A percentile compares a stretch with the other conserved stretches of the same genome.
Evolutionary conservation across 2,113 vertebrate species (phyloP).

Genomic region (Cavia porcellus): DNA sequence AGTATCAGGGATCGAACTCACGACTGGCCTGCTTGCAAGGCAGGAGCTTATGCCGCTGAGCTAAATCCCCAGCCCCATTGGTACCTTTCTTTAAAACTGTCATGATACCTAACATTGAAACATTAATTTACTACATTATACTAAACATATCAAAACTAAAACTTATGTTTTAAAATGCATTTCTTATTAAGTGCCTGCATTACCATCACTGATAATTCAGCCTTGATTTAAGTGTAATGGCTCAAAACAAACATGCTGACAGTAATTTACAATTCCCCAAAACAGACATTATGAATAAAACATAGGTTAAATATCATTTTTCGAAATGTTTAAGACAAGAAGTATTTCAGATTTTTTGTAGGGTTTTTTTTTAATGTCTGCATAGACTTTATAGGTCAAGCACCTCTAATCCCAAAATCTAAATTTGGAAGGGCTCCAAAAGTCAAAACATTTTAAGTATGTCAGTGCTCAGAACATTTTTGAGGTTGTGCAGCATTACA

Average conservation of each 20-base stretch:
- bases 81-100: neutral
- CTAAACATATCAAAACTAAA: neutral
- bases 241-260: slow-evolving; percentile 6
- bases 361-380: neutral
- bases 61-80: no score
- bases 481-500: neutral
- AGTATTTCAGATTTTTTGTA: neutral
- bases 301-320: neutral
- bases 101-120: neutral
- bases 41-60: no score
- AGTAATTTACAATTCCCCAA: slow-evolving; percentile 11
- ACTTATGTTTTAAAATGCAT: neutral
- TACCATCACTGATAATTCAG: neutral
- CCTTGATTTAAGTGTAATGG: slow-evolving; percentile 43
- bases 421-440: slow-evolving; percentile 4
- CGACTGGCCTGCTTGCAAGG: no score
- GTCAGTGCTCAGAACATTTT: neutral
- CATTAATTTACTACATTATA: slow-evolving; percentile 11
- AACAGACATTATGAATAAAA: slow-evolving; percentile 39
- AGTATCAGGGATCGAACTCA: no score
- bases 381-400: neutral
- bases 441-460: neutral
- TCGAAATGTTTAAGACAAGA: neutral
- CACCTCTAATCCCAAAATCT: neutral
- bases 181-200: neutral